Base-by-base conservation (phyloP, 2,888 invertebrate species). In the Tiliacea aurago region DNA sequence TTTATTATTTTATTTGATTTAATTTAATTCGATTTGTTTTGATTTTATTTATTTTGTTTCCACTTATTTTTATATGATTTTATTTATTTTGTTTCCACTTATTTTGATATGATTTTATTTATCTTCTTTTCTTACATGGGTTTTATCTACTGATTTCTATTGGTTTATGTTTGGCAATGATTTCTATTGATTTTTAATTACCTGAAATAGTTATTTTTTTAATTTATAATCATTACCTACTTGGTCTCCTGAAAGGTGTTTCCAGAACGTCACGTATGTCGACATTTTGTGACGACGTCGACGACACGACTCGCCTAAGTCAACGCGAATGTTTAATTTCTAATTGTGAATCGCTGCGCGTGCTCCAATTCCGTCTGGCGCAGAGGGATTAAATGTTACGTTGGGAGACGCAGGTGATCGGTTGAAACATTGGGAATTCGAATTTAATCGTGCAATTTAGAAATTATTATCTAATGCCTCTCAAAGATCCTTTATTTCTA, bases 301-400 rank as follows among this genome's bases (percentile, higher is more conserved):
- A 58, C 49, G 61, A 59, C 72, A 72, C 55, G 53, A 45, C 62
- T 55, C 56, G 7, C 47, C 67, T 84, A 87, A 87, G 86, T 84
- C 80, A 77, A 79, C 82, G 77, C 88, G 84, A 88, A 88, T 89
- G 88, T 90, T 90, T 87, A 87, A 91, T 91, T 90, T 89, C 87
- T 90, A 90, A 90, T 91, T 90, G 85, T 83, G 77, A 87, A 87
- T 90, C 86, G 58, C 63, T 67, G 70, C 86, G 87, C 85, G 87
- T 86, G 84, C 77, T 84, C 85, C 80, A 86, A 87, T 86, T 86
- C 81, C 77, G 76, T 81, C 86, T 82, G 82, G 75, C 80, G 80
- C 77, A 71, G 75, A 73, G 78, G 84, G 78, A 88, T 89, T 84
- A 74, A 79, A 84, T 77, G 61, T 76, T 82, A 77, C 77, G 68